phyloP scores from a whole-genome alignment of 2,797 vertebrate genomes.

The Pampus argenteus region DNA sequence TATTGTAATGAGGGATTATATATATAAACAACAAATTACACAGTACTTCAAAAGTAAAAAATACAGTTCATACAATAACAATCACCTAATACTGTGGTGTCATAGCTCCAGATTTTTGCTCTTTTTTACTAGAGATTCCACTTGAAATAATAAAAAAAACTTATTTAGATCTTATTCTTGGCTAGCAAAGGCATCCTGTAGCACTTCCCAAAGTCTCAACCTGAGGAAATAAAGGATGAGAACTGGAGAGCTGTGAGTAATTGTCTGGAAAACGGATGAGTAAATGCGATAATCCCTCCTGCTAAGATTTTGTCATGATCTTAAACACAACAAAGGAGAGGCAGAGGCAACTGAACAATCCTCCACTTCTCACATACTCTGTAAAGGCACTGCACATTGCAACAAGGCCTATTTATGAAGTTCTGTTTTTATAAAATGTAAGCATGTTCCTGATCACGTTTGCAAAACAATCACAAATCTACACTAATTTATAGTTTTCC shows the following conservation, averaged over 20 bases:
- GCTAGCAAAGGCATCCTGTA: not conserved
- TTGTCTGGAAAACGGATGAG: conserved; percentile 20
- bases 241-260: conserved; percentile 6
- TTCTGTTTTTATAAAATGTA: not conserved
- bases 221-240: not conserved
- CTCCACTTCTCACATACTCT: not conserved
- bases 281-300: conserved; percentile 8
- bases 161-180: not conserved
- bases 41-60: not conserved
- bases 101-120: too few relatives aligned
- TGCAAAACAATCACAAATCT: not conserved
- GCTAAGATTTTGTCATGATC: conserved; percentile 1
- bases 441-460: not conserved
- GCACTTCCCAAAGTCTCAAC: not conserved
- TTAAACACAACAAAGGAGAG: conserved; percentile 9
- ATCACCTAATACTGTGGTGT: too few relatives aligned
- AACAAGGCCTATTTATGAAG: not conserved
- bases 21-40: not conserved
- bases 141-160: not conserved
- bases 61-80: conserved; percentile 1
- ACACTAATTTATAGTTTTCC: not conserved
- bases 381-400: not conserved
- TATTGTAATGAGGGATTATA: not conserved
- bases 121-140: too few relatives aligned
- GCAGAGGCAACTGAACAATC: not conserved